These are phyloP conservation scores for Bedellia somnulentella DNA, from an alignment of 2,888 invertebrate genomes.

Conservation along the genomic window DNA sequence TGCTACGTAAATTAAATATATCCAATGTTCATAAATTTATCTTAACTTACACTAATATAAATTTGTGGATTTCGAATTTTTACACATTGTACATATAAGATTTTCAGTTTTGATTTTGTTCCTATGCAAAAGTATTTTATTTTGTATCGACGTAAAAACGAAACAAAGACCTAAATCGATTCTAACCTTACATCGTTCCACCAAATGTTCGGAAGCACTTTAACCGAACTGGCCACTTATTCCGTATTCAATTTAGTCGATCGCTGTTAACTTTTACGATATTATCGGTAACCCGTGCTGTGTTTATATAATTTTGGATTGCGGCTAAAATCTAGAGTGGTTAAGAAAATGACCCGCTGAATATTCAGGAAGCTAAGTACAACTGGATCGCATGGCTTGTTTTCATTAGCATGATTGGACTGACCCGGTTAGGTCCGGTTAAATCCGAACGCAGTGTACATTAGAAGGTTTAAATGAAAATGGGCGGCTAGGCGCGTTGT, in stretches of 20 bases:
- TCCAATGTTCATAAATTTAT: no score
- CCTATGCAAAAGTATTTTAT: no score
- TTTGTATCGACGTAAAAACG: no score
- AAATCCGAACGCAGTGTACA: neutral
- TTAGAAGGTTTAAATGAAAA: neutral
- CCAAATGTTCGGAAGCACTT: no score
- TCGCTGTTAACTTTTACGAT: slow-evolving; percentile 19
- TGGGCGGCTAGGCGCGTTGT: slow-evolving; percentile 1
- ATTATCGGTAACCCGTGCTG: slow-evolving; percentile 12
- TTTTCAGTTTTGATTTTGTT: no score
- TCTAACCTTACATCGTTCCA: no score
- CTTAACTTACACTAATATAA: no score
- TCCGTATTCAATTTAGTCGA: slow-evolving; percentile 7
- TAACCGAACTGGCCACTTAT: neutral
- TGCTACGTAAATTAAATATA: no score
- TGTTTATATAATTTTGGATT: slow-evolving; percentile 30
- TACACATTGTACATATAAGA: no score
- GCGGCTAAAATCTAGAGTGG: slow-evolving; percentile 33
- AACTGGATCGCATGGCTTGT: slow-evolving; percentile 42
- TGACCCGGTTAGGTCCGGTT: slow-evolving; percentile 32
- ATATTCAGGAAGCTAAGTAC: slow-evolving; percentile 43
- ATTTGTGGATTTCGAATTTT: no score
- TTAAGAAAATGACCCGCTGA: slow-evolving; percentile 50
- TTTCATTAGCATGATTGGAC: slow-evolving; percentile 56
- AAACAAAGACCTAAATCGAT: no score